A percentile compares a stretch with the other conserved stretches of the same genome.
phyloP scores from a whole-genome alignment of 2,113 vertebrate species.

The Xiphias gladius region DNA sequence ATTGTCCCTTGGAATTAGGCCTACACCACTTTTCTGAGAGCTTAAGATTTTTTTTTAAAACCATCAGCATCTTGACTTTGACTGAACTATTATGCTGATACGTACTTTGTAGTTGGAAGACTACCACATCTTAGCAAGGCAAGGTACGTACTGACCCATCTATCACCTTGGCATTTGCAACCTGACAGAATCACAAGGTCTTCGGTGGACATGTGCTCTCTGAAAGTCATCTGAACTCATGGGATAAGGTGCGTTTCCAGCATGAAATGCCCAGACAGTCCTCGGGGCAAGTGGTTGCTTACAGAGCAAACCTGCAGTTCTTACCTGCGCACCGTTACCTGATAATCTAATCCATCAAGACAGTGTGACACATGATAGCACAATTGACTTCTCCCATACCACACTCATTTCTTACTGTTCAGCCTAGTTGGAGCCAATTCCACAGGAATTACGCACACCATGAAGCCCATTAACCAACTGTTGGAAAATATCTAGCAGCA shows the following conservation, averaged over 20 bases:
- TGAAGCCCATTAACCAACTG: conserved; percentile 73
- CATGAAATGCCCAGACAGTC: conserved; percentile 41
- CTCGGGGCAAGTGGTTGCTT: conserved; percentile 31
- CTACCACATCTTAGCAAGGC: neutral
- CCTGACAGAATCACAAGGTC: conserved; percentile 22
- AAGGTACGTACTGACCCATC: conserved; percentile 47
- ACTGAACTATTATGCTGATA: neutral
- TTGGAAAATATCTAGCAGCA: conserved; percentile 54
- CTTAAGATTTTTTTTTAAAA: neutral
- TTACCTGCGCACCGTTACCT: conserved; percentile 24
- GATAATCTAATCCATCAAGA: conserved; percentile 32
- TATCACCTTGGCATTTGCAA: conserved; percentile 60
- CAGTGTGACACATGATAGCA: conserved; percentile 23
- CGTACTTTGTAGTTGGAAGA: conserved; percentile 7
- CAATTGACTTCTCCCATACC: conserved; percentile 10
- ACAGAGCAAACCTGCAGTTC: conserved; percentile 34
- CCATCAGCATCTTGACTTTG: neutral
- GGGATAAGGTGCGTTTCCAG: conserved; percentile 32
- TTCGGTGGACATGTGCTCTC: neutral
- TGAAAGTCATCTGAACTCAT: conserved; percentile 26
- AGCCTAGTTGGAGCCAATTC: conserved; percentile 65
- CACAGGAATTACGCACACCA: conserved; percentile 77
- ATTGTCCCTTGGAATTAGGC: neutral
- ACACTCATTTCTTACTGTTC: conserved; percentile 33
- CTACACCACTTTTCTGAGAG: neutral